A percentile compares a stretch with the other conserved stretches of the same genome.
These are phyloP conservation scores for Gambusia affinis DNA, from an alignment of 2,113 vertebrate genomes.

Conservation along the genomic window DNA sequence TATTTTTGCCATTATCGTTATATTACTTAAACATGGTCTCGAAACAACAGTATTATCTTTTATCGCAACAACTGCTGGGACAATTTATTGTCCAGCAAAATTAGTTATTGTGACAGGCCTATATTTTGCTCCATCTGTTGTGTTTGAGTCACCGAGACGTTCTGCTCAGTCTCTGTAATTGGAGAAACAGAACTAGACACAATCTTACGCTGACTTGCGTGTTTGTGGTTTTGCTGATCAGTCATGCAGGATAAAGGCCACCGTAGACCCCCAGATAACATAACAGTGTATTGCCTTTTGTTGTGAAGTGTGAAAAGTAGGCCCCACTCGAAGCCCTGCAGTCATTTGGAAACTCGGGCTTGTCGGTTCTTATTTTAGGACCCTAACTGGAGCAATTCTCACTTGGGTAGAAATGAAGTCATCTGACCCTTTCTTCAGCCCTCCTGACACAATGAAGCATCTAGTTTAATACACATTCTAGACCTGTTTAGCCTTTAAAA, in stretches of 20 bases:
- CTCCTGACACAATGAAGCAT: slow-evolving; percentile 46
- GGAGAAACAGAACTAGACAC: background rate
- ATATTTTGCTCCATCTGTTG: background rate
- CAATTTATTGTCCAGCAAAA: no score
- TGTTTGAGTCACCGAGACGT: background rate
- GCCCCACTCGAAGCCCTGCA: slow-evolving; percentile 62
- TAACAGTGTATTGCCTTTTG: slow-evolving; percentile 44
- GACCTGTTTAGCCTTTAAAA: slow-evolving; percentile 34
- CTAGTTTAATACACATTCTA: slow-evolving; percentile 31
- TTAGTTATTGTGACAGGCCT: no score
- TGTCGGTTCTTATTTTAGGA: slow-evolving; percentile 73
- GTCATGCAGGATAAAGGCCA: slow-evolving; percentile 37
- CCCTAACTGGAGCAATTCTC: slow-evolving; percentile 74
- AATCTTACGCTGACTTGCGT: slow-evolving; percentile 13
- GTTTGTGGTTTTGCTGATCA: slow-evolving; percentile 30
- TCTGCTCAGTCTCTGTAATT: background rate
- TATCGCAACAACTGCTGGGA: no score
- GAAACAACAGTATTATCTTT: no score
- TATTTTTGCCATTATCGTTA: no score
- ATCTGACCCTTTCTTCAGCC: slow-evolving; percentile 62
- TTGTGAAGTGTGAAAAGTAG: slow-evolving; percentile 56
- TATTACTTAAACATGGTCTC: no score
- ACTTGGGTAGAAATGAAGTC: slow-evolving; percentile 71
- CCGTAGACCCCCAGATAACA: slow-evolving; percentile 25
- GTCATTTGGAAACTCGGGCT: slow-evolving; percentile 71